Conservation (phyloP, 2,113 vertebrate genomes). For the Tor tambroides region DNA sequence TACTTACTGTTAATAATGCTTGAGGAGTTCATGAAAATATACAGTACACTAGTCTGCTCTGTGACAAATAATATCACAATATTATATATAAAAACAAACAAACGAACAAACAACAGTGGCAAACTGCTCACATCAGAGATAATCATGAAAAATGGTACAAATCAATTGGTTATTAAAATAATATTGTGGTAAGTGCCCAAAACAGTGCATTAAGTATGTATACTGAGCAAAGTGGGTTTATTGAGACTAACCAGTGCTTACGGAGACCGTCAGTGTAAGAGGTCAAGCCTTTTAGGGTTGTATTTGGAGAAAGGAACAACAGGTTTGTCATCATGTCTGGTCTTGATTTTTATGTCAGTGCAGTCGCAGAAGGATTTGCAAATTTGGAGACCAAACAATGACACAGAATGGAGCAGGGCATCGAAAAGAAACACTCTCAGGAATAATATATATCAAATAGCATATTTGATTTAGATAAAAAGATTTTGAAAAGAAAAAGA, state of each 20-base stretch:
- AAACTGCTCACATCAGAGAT: slow-evolving; percentile 42
- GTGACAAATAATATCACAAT: slow-evolving; percentile 60
- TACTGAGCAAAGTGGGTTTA: slow-evolving; percentile 55
- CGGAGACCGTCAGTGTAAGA: slow-evolving; percentile 61
- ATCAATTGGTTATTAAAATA: slow-evolving; percentile 33
- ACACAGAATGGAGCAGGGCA: slow-evolving; percentile 12
- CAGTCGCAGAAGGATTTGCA: slow-evolving; percentile 26
- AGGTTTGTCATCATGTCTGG: background rate
- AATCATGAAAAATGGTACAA: slow-evolving; percentile 48
- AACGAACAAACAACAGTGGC: slow-evolving; percentile 38
- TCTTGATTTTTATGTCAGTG: slow-evolving; percentile 41
- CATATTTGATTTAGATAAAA: slow-evolving; percentile 19
- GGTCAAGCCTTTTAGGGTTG: slow-evolving; percentile 51
- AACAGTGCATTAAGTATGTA: slow-evolving; percentile 63
- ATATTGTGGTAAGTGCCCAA: slow-evolving; percentile 59
- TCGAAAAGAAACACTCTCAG: too few relatives aligned
- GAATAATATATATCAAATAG: background rate
- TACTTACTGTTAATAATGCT: slow-evolving; percentile 58
- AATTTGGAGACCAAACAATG: slow-evolving; percentile 3
- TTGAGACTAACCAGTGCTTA: slow-evolving; percentile 61
- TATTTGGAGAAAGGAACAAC: slow-evolving; percentile 19
- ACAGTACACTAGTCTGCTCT: slow-evolving; percentile 64
- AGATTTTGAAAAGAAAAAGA: background rate
- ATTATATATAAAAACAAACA: too few relatives aligned
- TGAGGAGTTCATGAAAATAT: slow-evolving; percentile 65